Percentiles rank a stretch among this genome's conserved stretches.
These are phyloP conservation scores for Saguinus midas DNA, from an alignment of 2,113 vertebrate genomes.

Conservation along the genomic window DNA sequence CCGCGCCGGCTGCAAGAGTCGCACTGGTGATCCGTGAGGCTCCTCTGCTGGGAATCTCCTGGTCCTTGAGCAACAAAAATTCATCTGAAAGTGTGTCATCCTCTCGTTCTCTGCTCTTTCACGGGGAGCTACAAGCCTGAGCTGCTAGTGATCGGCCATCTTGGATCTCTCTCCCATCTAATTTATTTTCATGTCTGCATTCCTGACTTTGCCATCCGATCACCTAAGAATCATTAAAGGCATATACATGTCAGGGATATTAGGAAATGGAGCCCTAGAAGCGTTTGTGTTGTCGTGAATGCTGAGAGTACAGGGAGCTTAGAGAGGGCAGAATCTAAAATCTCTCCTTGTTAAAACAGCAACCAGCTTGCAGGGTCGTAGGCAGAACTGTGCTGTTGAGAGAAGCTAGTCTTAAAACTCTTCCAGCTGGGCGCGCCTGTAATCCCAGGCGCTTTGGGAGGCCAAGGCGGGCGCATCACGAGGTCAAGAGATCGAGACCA, in stretches of 20 bases:
- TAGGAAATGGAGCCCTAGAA: not conserved
- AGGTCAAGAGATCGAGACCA: too few species aligned
- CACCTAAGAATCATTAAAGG: slow-evolving; percentile 37
- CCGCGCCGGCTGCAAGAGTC: too few species aligned
- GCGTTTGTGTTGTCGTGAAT: not conserved
- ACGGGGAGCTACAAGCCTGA: too few species aligned
- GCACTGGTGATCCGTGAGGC: too few species aligned
- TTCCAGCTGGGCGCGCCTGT: not conserved
- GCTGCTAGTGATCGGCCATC: too few species aligned
- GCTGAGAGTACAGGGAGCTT: not conserved
- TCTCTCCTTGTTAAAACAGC: not conserved
- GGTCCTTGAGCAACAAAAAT: too few species aligned
- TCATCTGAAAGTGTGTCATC: too few species aligned
- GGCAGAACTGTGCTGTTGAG: not conserved
- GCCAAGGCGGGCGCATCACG: too few species aligned
- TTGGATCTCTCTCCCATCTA: not conserved
- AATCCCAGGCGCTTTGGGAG: too few species aligned
- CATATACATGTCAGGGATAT: not conserved
- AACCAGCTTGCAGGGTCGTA: not conserved
- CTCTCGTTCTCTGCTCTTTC: too few species aligned
- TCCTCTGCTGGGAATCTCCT: too few species aligned
- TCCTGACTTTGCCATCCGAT: slow-evolving; percentile 55
- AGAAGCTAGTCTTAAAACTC: not conserved
- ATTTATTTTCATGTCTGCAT: slow-evolving; percentile 60
- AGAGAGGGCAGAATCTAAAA: not conserved